Evolutionary conservation across 2,888 invertebrate species (phyloP), one percentile per base, ranked within the genome.

Genomic region (Eristalis pertinax): DNA sequence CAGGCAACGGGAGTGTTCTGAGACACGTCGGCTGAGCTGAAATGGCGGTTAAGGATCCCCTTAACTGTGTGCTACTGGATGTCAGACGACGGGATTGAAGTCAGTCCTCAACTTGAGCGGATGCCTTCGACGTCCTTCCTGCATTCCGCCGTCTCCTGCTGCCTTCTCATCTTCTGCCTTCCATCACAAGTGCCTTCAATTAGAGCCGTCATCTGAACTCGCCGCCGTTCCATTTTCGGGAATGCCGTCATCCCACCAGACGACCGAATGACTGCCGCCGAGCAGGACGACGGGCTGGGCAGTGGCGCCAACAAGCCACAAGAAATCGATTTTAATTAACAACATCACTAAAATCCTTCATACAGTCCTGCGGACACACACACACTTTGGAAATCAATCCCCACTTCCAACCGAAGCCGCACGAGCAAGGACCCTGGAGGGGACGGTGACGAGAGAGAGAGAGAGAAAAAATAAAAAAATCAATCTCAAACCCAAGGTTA

Each of bases 401-500:
- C 13, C 0, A 56, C 15, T n/a, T 24, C 38, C 22, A n/a, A n/a
- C 26, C 50, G 13, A n/a, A 4, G 15, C 1, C 32, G 0, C 22
- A 24, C 29, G 29, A n/a, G 2, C 24, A 75, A 26, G 5, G 2
- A 63, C 35, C 41, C 26, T n/a, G n/a, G 0, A 19, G 10, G 29
- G 63, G n/a, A 13, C 24, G 15, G n/a, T 3, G 1, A 60, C 29
- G 24, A 4, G 29, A 4, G n/a, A 50, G 10, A 38, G 19, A 38
- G 7, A 32, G 32, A 32, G 32, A 32, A 8, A 32, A 8, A 32
- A 32, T 8, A 5, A 19, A 56, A 82, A 77, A 81, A 81, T 77
- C 85, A 77, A 85, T 81, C 73, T 77, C 64, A 29, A 77, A 35
- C 68, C 43, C 81, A 81, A 85, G 85, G 85, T 85, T 77, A 78